Base-by-base conservation (phyloP, 2,888 invertebrate species). In the Spicauda simplicius region DNA sequence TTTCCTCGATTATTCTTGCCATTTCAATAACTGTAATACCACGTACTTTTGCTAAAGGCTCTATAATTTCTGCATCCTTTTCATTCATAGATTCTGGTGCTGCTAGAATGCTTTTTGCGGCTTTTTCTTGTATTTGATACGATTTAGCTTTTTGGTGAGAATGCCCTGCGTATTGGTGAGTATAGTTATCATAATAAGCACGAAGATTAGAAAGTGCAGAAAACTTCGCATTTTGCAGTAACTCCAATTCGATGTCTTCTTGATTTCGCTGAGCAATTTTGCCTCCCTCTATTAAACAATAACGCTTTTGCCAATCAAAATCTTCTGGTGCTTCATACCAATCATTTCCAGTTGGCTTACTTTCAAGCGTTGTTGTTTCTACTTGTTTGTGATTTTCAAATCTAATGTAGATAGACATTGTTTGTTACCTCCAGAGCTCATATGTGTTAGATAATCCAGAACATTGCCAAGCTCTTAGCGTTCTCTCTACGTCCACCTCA, bases 141-240 rank as follows among this genome's bases (percentile, higher is more conserved):
- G 52, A 52, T 16, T 52, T 52, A 52, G 16, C 7, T 19, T 53
- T 53, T 19, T 53, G 53, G 19, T 53, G 53, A 53, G 53, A 53
- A 53, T 53, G 19, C 12, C 53, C 53, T 53, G 53, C 53, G 12
- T 53, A 53, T 53, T 53, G 53, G 53, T 53, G 53, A 53, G 53
- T 53, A 53, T 53, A 12, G 12, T 53, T 53, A 53, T 53, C 19
- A 53, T 53, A 53, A 53, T 53, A 53, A 20, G 12, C 2, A 53
- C 53, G 53, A 2, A 53, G 6, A 53, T 12, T 53, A 53, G 6
- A 6, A 53, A 53, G 12, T 53, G 53, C 53, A 53, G 20, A 53
- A 53, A 53, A 12, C 19, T 53, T 53, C 18, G 53, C 53, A 53
- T 53, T 53, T 20, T 53, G 1, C 20, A 53, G 19, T 53, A 53